Base-by-base conservation (phyloP, 2,797 vertebrate species). In the Fistularia tabacaria region DNA sequence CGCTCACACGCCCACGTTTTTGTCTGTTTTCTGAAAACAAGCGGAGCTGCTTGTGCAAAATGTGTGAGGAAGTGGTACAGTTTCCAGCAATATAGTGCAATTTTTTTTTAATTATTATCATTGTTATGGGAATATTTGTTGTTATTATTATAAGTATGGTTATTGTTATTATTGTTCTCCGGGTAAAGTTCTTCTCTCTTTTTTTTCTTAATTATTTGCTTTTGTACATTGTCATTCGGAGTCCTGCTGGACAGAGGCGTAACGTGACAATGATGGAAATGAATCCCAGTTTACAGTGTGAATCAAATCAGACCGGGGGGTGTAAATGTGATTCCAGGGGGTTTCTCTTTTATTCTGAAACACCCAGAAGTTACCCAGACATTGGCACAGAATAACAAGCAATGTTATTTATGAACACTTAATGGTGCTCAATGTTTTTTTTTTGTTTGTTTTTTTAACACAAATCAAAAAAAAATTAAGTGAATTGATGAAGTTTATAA, bases 221-320 rank as follows among this genome's bases (percentile, higher is more conserved):
- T 69, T 65, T 80, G 62, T 78, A 46, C 73, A 73, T 88, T 87
- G 88, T 91, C 87, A 89, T 84, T 83, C 77, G 74, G 83, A 86
- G 88, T 90, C 89, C 91, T 92, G 91, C 91, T 91, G 91, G 91
- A 88, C 91, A 92, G 91, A 86, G 90, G 88, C 87, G 71, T 81
- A 84, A 83, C 50, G 13, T 89, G 88, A 85, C 88, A 88, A 80
- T 76, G 82, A 58, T 79, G 66, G 79, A 86, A 74, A 77, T 72
- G 50, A 67, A 70, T 77, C 77, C 80, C 74, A 69, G 77, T 87
- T 86, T 76, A 72, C 69, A 63, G 76, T 53, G 65, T 57, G 67
- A 77, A 74, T 76, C 61, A 9, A 68, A 71, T 75, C 68, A 38
- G 57, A 73, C 71, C 73, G 51, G 62, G 43, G 50, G 52, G 62